phyloP scores from a whole-genome alignment of 2,113 vertebrate species.

The Tapirus terrestris region DNA sequence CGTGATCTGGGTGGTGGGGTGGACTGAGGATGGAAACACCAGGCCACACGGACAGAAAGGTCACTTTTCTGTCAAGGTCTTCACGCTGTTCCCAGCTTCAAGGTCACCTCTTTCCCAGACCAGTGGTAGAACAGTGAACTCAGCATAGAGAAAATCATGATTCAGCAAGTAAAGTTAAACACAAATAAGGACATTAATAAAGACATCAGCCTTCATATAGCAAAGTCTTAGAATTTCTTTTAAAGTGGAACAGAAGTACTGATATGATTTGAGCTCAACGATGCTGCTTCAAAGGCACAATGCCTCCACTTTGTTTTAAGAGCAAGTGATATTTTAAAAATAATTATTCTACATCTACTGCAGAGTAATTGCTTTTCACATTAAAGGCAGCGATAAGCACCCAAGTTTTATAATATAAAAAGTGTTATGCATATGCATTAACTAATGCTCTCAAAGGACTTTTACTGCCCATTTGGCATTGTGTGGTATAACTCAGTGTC shows the following conservation, averaged over 20 bases:
- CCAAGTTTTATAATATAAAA: neutral
- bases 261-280: conserved; percentile 26
- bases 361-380: conserved; percentile 46
- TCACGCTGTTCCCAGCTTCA: neutral
- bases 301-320: conserved; percentile 32
- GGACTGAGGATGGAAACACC: neutral
- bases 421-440: neutral
- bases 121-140: neutral
- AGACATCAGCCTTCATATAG: neutral
- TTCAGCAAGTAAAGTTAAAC: neutral
- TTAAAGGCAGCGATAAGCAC: conserved; percentile 18
- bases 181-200: neutral
- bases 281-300: neutral
- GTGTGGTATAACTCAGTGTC: neutral
- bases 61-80: neutral
- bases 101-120: neutral
- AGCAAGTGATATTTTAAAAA: conserved; percentile 51
- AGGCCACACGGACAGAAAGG: neutral
- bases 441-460: neutral
- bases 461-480: neutral
- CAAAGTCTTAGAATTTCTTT: neutral
- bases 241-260: neutral
- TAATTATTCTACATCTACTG: conserved; percentile 32
- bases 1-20: neutral
- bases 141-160: neutral